Conservation (phyloP, 2,888 invertebrate genomes). For the Apotomis betuletana region DNA sequence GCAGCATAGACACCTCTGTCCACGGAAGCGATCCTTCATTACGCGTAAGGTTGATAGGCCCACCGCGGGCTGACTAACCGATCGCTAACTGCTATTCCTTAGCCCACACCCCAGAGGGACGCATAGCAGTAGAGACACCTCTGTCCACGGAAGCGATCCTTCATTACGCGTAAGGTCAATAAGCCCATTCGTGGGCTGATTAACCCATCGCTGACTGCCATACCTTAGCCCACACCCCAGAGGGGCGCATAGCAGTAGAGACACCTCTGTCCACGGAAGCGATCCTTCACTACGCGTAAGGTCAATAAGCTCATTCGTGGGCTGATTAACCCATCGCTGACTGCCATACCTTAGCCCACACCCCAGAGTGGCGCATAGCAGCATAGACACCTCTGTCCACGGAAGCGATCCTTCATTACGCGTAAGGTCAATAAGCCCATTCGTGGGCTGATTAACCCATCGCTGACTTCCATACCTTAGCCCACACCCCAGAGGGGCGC, state of each 20-base stretch:
- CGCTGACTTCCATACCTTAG: no score
- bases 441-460: constrained; percentile 19
- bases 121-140: constrained; percentile 9
- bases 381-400: constrained; percentile 10
- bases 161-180: neutral
- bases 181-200: neutral
- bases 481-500: no score
- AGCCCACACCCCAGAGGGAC: neutral
- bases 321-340: neutral
- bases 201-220: neutral
- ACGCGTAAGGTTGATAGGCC: neutral
- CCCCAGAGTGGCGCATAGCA: neutral
- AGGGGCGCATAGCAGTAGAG: neutral
- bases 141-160: constrained; percentile 3
- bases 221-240: neutral
- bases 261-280: constrained; percentile 5
- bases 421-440: constrained; percentile 12
- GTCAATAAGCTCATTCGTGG: neutral
- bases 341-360: neutral
- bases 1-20: constrained; percentile 4
- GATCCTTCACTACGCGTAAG: neutral
- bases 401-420: constrained; percentile 18
- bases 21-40: constrained; percentile 4
- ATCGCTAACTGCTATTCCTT: neutral
- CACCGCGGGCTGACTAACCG: neutral